Evolutionary conservation across 1,140 invertebrate species (phyloP).

Genomic region (Vanessa tameamea): DNA sequence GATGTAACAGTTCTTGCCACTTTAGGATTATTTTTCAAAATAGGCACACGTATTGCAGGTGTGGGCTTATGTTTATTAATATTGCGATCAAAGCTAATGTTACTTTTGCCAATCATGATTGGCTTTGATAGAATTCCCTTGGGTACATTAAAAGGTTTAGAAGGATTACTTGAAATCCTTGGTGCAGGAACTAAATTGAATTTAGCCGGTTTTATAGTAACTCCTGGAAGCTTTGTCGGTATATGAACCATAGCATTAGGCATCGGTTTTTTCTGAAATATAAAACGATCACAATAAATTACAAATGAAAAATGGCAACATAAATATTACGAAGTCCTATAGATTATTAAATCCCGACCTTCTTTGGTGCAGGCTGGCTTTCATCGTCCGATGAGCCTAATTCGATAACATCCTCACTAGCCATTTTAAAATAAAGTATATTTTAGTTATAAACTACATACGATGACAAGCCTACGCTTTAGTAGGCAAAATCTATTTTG

Average conservation of each 20-base stretch:
- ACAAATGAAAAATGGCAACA: not conserved
- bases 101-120: slow-evolving; percentile 4
- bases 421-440: slow-evolving; percentile 48
- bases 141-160: not conserved
- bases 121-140: slow-evolving; percentile 12
- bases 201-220: slow-evolving; percentile 56
- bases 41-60: slow-evolving; percentile 5
- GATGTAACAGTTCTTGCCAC: not conserved
- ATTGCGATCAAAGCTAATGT: not conserved
- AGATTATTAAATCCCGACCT: slow-evolving; percentile 43
- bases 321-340: not conserved
- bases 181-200: not conserved
- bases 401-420: slow-evolving; percentile 69
- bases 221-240: slow-evolving; percentile 52
- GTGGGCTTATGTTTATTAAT: slow-evolving; percentile 9
- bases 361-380: slow-evolving; percentile 63
- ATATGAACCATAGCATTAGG: slow-evolving; percentile 72
- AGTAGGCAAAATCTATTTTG: not conserved
- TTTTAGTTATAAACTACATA: slow-evolving; percentile 6
- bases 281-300: slow-evolving; percentile 14
- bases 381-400: slow-evolving; percentile 74
- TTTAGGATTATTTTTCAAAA: slow-evolving; percentile 23
- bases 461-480: not conserved
- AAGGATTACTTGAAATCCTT: not conserved
- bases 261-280: slow-evolving; percentile 57